Base-by-base conservation (phyloP, 2,888 invertebrate species). In the Melieria crassipennis region DNA sequence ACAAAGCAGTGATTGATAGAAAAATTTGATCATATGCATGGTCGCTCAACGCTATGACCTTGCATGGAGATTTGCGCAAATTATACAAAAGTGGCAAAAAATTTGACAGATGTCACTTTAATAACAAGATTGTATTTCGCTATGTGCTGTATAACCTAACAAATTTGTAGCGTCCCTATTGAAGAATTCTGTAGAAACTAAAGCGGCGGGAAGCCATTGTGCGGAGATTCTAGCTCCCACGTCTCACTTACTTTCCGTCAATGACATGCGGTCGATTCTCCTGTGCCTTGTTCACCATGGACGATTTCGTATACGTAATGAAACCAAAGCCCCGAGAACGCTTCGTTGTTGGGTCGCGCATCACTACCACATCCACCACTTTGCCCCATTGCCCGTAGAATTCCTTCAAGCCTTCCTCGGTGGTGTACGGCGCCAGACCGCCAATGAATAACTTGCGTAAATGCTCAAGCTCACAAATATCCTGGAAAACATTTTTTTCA, bases 341-440 rank as follows among this genome's bases (percentile, higher is more conserved):
- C 81, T 96, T 96, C 0, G 97, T 97, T 80, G 93, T 92, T 0
- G 96, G 94, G 84, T 98, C 97, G 83, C 96, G 95, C 98, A 98
- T 98, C 0, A 98, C 97, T 10, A 98, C 97, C 2, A 97, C 97
- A 87, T 98, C 97, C 0, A 97, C 96, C 76, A 98, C 95, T 82
- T 96, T 96, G 47, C 98, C 98, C 95, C 96, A 99, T 90, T 97
- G 93, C 81, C 95, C 94, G 86, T 98, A 99, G 86, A 97, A 97
- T 73, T 92, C 91, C 82, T 96, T 95, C 7, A 98, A 87, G 9
- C 95, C 93, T 56, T 95, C 93, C 82, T 98, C 97, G 13, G 94
- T 94, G 4, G 98, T 98, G 76, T 96, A 91, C 83, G 96, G 97
- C 82, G 97, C 96, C 68, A 98, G 87, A 7, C 98, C 98, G n/a